Percentiles rank a stretch among this genome's conserved stretches.
Conservation (phyloP, 1,140 invertebrate genomes). For the Trachymyrmex cornetzi region DNA sequence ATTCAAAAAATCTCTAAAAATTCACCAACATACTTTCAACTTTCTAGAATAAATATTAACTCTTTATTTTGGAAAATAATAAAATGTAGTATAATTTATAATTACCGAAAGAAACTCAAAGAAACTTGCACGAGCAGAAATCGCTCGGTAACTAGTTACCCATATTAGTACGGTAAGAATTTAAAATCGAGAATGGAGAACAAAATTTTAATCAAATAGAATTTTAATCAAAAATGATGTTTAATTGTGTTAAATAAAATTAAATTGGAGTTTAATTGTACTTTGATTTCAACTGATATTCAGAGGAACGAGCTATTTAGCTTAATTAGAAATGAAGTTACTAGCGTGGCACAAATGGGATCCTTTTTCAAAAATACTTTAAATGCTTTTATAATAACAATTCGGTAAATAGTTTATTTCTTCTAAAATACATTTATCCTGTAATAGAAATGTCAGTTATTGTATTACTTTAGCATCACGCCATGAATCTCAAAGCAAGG, state of each 20-base stretch:
- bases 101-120: too few relatives aligned
- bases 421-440: neutral
- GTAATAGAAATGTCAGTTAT: neutral
- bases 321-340: conserved; percentile 4
- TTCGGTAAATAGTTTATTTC: neutral
- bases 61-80: too few relatives aligned
- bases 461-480: neutral
- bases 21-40: too few relatives aligned
- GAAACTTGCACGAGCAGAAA: too few relatives aligned
- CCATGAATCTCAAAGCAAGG: neutral
- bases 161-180: too few relatives aligned
- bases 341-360: neutral
- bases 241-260: conserved; percentile 9
- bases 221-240: conserved; percentile 4
- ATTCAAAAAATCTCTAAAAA: too few relatives aligned
- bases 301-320: neutral
- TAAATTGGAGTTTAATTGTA: conserved; percentile 7
- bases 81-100: too few relatives aligned
- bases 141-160: too few relatives aligned
- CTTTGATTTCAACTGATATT: neutral
- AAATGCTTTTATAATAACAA: neutral
- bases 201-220: neutral
- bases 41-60: too few relatives aligned
- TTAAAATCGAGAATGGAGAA: neutral
- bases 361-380: neutral